Percentiles rank a stretch among this genome's conserved stretches.
Evolutionary conservation across 2,888 invertebrate species (phyloP).

Genomic region (Metacarcinus magister): DNA sequence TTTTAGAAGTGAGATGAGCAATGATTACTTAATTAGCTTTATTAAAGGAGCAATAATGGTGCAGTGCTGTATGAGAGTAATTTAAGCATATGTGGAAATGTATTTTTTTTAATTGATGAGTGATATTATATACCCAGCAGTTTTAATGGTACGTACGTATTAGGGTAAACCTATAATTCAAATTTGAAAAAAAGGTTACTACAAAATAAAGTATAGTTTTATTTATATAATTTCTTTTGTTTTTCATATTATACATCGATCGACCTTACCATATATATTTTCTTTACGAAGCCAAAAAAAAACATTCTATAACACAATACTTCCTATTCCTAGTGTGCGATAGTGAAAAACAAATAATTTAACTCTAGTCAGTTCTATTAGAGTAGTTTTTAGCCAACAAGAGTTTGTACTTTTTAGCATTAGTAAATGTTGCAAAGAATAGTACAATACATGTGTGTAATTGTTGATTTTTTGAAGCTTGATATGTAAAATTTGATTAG

Average conservation of each 20-base stretch:
- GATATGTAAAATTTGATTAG: background rate
- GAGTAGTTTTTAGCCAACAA: background rate
- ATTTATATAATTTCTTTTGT: conserved; percentile 35
- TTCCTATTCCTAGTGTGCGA: background rate
- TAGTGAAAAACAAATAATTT: background rate
- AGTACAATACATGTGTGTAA: conserved; percentile 15
- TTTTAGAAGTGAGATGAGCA: conserved; percentile 31
- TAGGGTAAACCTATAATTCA: background rate
- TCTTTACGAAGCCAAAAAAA: background rate
- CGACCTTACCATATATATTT: background rate
- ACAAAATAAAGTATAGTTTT: conserved; percentile 8
- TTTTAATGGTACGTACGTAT: background rate
- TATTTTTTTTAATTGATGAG: conserved; percentile 16
- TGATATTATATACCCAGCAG: background rate
- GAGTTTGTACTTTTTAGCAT: background rate
- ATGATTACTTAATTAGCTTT: conserved; percentile 40
- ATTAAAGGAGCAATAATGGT: conserved; percentile 14
- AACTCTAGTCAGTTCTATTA: background rate
- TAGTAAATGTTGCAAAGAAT: background rate
- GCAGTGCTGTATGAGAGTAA: conserved; percentile 38
- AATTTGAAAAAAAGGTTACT: background rate
- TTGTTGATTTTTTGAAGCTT: background rate
- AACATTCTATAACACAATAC: background rate
- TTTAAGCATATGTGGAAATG: conserved; percentile 10
- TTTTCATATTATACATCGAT: conserved; percentile 5